Percentiles rank a stretch among this genome's conserved stretches.
Evolutionary conservation across 1,140 invertebrate genomes (phyloP).

Genomic region (Wasmannia auropunctata): DNA sequence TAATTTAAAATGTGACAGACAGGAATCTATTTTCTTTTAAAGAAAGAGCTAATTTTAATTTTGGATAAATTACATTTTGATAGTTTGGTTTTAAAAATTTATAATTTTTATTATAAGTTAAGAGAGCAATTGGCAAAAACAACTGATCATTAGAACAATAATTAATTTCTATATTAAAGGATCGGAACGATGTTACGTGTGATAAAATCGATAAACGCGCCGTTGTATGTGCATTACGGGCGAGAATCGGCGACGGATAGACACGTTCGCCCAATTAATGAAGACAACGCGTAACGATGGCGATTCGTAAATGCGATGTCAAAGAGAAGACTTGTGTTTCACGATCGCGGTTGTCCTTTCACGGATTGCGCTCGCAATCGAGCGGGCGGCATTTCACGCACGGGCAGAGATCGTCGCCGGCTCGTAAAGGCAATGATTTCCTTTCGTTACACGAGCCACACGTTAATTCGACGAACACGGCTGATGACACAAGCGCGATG

Average conservation of each 20-base stretch:
- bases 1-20: no score
- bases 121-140: no score
- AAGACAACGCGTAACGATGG: not conserved
- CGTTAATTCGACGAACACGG: not conserved
- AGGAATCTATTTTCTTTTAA: no score
- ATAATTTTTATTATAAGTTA: no score
- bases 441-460: not conserved
- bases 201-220: slow-evolving; percentile 19
- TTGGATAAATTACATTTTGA: no score
- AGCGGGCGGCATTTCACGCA: not conserved
- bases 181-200: not conserved
- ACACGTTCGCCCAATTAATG: slow-evolving; percentile 1
- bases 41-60: no score
- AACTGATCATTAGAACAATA: no score
- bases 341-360: not conserved
- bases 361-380: not conserved
- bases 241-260: not conserved
- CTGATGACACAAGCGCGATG: not conserved
- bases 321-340: not conserved
- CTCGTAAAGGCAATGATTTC: not conserved
- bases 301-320: slow-evolving; percentile 11
- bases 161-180: no score
- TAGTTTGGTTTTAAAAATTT: no score
- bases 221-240: slow-evolving; percentile 3
- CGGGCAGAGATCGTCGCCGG: not conserved